phyloP scores from a whole-genome alignment of 2,113 vertebrate species.

The Odontophorus gujanensis region DNA sequence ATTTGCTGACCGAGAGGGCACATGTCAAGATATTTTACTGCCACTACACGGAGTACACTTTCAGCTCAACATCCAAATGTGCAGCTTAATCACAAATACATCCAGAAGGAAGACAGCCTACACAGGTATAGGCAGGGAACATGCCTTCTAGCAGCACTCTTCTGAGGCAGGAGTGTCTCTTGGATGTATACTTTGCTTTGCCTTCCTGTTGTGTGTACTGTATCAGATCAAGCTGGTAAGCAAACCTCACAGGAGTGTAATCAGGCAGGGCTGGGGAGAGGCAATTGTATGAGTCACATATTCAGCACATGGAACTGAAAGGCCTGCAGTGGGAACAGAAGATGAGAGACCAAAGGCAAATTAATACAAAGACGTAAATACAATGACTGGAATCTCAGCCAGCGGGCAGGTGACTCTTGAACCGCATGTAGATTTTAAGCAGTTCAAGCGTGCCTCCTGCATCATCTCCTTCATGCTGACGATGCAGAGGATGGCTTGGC shows the following conservation, averaged over 20 bases:
- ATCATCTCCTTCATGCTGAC: background rate
- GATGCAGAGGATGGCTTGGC: background rate
- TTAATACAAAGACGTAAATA: background rate
- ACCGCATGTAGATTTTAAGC: background rate
- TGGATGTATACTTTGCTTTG: background rate
- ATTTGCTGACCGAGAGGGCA: background rate
- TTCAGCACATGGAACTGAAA: background rate
- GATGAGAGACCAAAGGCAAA: slow-evolving; percentile 44
- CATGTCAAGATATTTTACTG: background rate
- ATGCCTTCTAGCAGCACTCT: background rate
- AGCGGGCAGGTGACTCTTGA: background rate
- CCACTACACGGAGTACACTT: background rate
- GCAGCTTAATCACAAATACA: background rate
- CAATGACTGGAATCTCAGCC: background rate
- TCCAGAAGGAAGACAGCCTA: background rate
- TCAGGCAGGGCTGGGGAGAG: background rate
- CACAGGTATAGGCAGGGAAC: background rate
- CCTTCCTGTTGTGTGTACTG: background rate
- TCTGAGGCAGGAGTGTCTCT: background rate
- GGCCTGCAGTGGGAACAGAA: background rate
- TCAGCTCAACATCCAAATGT: background rate
- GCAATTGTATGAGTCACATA: background rate
- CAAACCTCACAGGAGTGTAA: background rate
- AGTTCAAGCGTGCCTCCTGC: background rate
- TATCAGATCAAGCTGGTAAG: background rate